These are phyloP conservation scores for Collichthys lucidus DNA, from an alignment of 2,113 vertebrate genomes.

Conservation along the genomic window DNA sequence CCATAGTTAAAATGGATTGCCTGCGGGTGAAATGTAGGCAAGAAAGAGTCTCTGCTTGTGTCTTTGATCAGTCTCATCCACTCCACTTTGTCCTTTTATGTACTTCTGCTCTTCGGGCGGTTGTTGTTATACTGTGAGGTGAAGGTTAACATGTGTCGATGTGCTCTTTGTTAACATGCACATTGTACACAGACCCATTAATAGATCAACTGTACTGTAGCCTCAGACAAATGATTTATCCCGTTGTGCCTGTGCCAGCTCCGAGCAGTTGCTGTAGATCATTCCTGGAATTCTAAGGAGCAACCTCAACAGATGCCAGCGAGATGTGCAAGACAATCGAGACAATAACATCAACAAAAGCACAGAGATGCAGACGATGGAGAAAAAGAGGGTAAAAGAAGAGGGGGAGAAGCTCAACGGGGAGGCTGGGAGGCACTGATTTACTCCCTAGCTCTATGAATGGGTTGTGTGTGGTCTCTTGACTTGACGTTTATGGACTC, in stretches of 20 bases:
- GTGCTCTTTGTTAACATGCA: constrained; percentile 32
- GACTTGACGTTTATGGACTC: constrained; percentile 17
- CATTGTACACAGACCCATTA: constrained; percentile 25
- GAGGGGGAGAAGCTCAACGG: neutral
- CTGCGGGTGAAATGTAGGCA: constrained; percentile 12
- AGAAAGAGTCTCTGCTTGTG: neutral
- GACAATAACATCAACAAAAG: constrained; percentile 61
- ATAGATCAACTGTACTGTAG: constrained; percentile 34
- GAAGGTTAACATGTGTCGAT: constrained; percentile 30
- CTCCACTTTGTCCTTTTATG: constrained; percentile 8
- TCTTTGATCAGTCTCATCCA: constrained; percentile 30
- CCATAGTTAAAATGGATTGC: neutral
- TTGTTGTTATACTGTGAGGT: constrained; percentile 17
- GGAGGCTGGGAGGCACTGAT: constrained; percentile 31
- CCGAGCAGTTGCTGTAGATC: constrained; percentile 49
- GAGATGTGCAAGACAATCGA: constrained; percentile 45
- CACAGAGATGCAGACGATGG: constrained; percentile 29
- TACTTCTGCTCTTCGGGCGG: neutral
- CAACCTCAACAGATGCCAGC: constrained; percentile 49
- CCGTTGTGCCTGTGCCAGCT: constrained; percentile 41
- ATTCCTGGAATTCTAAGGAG: constrained; percentile 63
- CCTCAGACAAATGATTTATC: constrained; percentile 60
- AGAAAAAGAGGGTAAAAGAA: constrained; percentile 9
- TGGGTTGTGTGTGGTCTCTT: constrained; percentile 55
- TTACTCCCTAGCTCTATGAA: constrained; percentile 26